These are phyloP conservation scores for Periparus ater DNA, from an alignment of 2,797 vertebrate species.

Conservation along the genomic window DNA sequence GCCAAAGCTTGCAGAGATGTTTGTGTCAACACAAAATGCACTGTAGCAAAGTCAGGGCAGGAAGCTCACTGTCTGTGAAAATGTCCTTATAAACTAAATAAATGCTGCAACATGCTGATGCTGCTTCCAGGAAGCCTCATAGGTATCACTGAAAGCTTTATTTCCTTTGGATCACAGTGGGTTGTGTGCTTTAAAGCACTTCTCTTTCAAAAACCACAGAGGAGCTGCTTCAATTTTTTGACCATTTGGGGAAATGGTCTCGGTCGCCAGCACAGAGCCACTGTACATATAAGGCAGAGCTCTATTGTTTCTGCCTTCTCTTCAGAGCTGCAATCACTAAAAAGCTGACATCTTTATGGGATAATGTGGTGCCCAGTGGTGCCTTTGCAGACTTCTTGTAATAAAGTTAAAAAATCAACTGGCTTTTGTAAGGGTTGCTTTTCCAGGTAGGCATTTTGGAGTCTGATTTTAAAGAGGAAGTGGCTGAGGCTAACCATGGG, in stretches of 20 bases:
- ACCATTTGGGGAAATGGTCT: conserved; percentile 69
- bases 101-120: not conserved
- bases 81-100: not conserved
- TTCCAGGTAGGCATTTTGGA: not conserved
- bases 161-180: not conserved
- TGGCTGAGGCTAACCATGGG: not conserved
- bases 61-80: not conserved
- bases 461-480: conserved; percentile 46
- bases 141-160: not conserved
- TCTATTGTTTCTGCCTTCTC: conserved; percentile 14
- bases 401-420: not conserved
- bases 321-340: not conserved
- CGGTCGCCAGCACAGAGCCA: not conserved
- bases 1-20: not conserved
- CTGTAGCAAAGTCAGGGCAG: not conserved
- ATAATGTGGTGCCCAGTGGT: not conserved
- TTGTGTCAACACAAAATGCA: not conserved
- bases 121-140: not conserved
- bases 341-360: conserved; percentile 49
- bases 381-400: not conserved
- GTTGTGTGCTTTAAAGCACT: not conserved
- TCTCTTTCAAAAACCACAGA: conserved; percentile 29
- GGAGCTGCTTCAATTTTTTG: conserved; percentile 55
- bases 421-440: not conserved
- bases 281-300: conserved; percentile 67